Conservation (phyloP, 2,888 invertebrate species). For the Lucinisca nassula region DNA sequence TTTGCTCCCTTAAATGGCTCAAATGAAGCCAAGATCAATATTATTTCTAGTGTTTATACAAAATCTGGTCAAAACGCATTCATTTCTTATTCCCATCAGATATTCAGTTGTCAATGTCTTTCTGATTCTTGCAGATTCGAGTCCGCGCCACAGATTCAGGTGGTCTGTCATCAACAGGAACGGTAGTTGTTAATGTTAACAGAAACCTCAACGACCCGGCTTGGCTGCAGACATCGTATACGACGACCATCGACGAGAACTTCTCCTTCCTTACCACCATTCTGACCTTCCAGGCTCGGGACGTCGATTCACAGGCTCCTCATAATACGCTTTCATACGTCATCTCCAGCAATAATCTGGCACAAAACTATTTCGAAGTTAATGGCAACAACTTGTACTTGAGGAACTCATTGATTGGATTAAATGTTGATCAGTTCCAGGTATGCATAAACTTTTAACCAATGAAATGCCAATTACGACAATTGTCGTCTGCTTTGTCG, state of each 20-base stretch:
- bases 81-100: no score
- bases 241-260: conserved; percentile 76
- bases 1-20: no score
- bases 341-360: conserved; percentile 90
- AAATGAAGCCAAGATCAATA: no score
- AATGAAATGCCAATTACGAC: no score
- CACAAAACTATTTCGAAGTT: conserved; percentile 95
- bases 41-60: no score
- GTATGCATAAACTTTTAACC: no score
- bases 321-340: conserved; percentile 73
- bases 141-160: conserved; percentile 83
- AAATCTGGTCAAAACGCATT: no score
- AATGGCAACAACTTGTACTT: conserved; percentile 92
- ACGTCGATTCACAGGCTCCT: conserved; percentile 77
- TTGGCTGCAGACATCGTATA: conserved; percentile 68
- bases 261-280: conserved; percentile 73
- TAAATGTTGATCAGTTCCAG: conserved; percentile 31
- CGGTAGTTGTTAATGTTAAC: conserved; percentile 78
- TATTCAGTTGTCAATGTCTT: background rate
- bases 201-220: conserved; percentile 80
- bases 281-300: conserved; percentile 72
- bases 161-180: conserved; percentile 74
- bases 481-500: no score
- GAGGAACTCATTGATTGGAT: conserved; percentile 67
- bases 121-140: conserved; percentile 72